Base-by-base conservation (phyloP, 2,888 invertebrate genomes). In the Lymantria dispar region DNA sequence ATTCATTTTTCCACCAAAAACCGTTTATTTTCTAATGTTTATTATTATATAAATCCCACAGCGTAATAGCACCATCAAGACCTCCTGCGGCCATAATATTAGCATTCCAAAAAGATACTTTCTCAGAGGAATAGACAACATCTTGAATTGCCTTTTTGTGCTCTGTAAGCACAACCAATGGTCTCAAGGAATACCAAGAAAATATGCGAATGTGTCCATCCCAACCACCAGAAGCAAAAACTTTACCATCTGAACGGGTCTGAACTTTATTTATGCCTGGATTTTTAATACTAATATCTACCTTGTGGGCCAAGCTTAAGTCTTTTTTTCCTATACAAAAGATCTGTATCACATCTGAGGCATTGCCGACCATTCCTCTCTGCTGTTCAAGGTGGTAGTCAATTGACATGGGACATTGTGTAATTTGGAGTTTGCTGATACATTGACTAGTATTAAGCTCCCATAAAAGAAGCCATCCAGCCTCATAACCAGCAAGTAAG, bases 31-130 rank as follows among this genome's bases (percentile, higher is more conserved):
- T n/a, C 75, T 71, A 88, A 61, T 83, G 76, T 61, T 86, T 88
- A 56, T 68, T 76, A 58, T 96, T 96, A 76, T 96, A 96, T 68
- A 96, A 91, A 87, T 95, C 94, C 96, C 96, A 96, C 50, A 96
- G 91, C 7, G 95, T 94, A 63, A 96, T 94, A 71, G 93, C 93
- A 60, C 95, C 95, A 81, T 96, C 96, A 56, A 94, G 93, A 22
- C 95, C 94, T 42, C 94, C 94, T 0, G 94, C 95, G 11, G 96
- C 96, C 94, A 96, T 95, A n/a, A 96, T 92, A 51, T 94, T 93
- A n/a, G 94, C 93, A 47, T 94, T 93, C 94, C 95, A 96, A 64
- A 92, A 89, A 50, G 93, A 90, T 8, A 96, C 94, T 58, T 92
- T 92, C 43, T 92, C 91, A 0, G 88, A 83, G 3, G 96, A 95